Base-by-base conservation (phyloP, 1,140 invertebrate genomes). In the Heliothis subflexa region DNA sequence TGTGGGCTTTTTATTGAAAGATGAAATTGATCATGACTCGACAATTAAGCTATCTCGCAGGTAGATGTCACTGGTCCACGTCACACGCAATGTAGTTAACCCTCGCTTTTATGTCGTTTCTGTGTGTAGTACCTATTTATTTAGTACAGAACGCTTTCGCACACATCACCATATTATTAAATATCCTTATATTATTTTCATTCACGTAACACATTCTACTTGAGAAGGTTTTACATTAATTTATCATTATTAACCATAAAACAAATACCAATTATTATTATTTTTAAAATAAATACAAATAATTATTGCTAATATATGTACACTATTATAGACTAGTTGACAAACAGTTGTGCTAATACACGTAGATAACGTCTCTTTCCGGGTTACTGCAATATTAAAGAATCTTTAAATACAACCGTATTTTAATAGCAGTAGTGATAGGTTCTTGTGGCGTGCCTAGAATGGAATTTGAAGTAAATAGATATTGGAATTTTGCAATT, bases 91-190 rank as follows among this genome's bases (percentile, higher is more conserved):
- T 47, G 18, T 64, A 47, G 61, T 64, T 47, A 45, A 64, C 33
- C 13, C 10, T 33, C 40, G 40, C 40, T 47, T 62, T 64, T 16
- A 64, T 18, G 40, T 64, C 45, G n/a, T 64, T 47, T 64, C 40
- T 64, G n/a, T 16, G 14, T 16, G 28, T 62, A 64, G 61, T 25
- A 47, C 16, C 61, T 64, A 64, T 1, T 47, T 62, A 16, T 68
- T 68, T 68, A 68, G 47, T 50, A 21, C 18, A 50, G 64, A 21
- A 49, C n/a, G 64, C 64, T 50, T 68, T 68, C 47, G 64, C 64
- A 68, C 64, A 68, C 47, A 68, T 49, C 49, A 49, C 40, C 64
- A 68, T 21, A 68, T 49, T 68, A 49, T 40, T 47, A 66, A 11
- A 49, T 2, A 18, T 62, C 40, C 40, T 45, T 18, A 16, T 62